Percentiles rank a stretch among this genome's conserved stretches.
phyloP scores from a whole-genome alignment of 2,113 vertebrate genomes.

The Pterocles orientalis region DNA sequence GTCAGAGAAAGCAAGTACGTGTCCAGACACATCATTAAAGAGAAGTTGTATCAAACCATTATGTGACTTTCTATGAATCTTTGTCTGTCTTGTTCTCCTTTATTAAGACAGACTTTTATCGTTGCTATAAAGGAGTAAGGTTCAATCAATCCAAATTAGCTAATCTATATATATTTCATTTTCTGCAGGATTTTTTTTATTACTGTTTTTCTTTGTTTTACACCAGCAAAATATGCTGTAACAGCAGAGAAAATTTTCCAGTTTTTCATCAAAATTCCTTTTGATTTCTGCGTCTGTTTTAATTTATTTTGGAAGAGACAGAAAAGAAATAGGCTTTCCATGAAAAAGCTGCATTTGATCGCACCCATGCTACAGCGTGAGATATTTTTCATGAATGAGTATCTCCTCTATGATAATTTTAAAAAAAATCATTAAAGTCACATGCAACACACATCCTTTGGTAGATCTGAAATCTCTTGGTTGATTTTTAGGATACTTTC shows the following conservation, averaged over 20 bases:
- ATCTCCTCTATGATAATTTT: background rate
- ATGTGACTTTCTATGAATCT: background rate
- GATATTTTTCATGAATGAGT: background rate
- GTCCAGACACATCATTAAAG: background rate
- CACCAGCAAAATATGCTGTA: background rate
- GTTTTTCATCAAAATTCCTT: conserved; percentile 14
- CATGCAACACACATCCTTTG: background rate
- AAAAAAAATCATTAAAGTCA: background rate
- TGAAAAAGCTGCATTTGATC: background rate
- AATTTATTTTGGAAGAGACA: background rate
- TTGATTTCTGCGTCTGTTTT: background rate
- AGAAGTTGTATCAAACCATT: background rate
- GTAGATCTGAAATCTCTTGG: background rate
- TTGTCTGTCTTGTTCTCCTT: background rate
- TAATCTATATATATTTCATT: background rate
- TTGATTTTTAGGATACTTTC: background rate
- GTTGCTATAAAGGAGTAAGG: background rate
- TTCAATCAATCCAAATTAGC: background rate
- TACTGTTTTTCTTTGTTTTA: background rate
- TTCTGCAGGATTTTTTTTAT: background rate
- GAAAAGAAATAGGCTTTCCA: background rate
- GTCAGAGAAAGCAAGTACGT: background rate
- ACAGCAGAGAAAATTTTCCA: background rate
- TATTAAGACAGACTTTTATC: background rate
- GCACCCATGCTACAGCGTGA: background rate